Conservation (phyloP, 2,113 vertebrate species). For the Varanus komodoensis region DNA sequence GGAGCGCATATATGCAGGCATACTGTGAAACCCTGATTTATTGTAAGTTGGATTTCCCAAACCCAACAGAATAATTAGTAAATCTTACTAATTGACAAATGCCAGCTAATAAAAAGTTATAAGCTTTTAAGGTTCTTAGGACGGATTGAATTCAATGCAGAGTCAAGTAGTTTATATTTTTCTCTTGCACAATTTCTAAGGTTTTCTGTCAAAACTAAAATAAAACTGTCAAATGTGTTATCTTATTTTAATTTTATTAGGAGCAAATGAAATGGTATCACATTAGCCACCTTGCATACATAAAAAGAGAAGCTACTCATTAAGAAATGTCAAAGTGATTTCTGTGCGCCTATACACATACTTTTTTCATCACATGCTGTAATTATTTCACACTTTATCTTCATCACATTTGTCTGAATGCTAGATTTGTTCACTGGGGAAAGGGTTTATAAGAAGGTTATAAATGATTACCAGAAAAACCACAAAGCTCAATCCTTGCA, state of each 20-base stretch:
- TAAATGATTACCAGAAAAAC: neutral
- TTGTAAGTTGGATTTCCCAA: neutral
- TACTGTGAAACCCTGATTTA: neutral
- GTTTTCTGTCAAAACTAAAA: neutral
- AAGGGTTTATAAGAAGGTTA: neutral
- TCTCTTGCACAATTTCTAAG: neutral
- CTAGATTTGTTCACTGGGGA: neutral
- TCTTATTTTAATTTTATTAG: conserved; percentile 10
- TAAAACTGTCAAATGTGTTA: neutral
- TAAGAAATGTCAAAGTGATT: neutral
- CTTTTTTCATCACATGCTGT: neutral
- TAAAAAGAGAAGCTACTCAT: neutral
- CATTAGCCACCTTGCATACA: neutral
- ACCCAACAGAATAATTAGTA: neutral
- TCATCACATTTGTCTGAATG: neutral
- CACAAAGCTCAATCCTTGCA: neutral
- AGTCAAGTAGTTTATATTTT: neutral
- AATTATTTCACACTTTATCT: neutral
- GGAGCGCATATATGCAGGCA: neutral
- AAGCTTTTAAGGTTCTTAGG: neutral
- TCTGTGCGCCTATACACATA: neutral
- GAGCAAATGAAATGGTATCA: neutral
- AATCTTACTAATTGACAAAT: neutral
- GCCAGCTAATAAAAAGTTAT: neutral
- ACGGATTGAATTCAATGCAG: neutral